Evolutionary conservation across 2,797 vertebrate species (phyloP), one percentile per base, ranked within the genome.

Genomic region (Hipposideros larvatus): DNA sequence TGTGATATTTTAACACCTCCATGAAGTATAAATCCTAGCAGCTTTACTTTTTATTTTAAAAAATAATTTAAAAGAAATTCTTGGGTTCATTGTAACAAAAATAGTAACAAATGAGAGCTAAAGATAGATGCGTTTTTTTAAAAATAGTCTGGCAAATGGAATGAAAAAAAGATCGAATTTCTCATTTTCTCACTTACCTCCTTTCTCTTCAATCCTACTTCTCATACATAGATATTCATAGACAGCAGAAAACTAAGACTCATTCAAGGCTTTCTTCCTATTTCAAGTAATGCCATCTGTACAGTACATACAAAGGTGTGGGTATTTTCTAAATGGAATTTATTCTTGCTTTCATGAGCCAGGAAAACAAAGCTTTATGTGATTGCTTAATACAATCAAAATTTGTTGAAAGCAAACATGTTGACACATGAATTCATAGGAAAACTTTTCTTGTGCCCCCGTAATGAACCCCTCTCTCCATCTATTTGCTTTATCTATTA

Each of bases 221-320:
- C 41, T 59, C 48, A 53, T 24, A 9, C 51, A 22, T 14, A 53
- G 90, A 31, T 75, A 66, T 74, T 82, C 68, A 85, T n/a, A 91
- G 88, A 55, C 31, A 61, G 78, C 66, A 97, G 88, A 74, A 90
- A 84, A 21, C 22, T 14, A 59, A 65, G 70, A 74, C 13, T 61
- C 34, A 37, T 65, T 21, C 53, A n/a, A 83, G 55, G 26, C 70
- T 96, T 85, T 73, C 93, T 87, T 90, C 92, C 87, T 68, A 80
- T 90, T 55, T 74, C 92, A 46, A 91, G 95, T 28, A 77, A 41
- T 5, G 51, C 82, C 94, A 92, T 95, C 94, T 96, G 96, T 24
- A 65, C 15, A 65, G 53, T 3, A 61, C 28, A 16, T 48, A 43
- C 28, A 53, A 73, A 73, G 11, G 63, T 3, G 9, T 21, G 24